Conservation (phyloP, 2,888 invertebrate species). For the Carpatolechia fugitivella region DNA sequence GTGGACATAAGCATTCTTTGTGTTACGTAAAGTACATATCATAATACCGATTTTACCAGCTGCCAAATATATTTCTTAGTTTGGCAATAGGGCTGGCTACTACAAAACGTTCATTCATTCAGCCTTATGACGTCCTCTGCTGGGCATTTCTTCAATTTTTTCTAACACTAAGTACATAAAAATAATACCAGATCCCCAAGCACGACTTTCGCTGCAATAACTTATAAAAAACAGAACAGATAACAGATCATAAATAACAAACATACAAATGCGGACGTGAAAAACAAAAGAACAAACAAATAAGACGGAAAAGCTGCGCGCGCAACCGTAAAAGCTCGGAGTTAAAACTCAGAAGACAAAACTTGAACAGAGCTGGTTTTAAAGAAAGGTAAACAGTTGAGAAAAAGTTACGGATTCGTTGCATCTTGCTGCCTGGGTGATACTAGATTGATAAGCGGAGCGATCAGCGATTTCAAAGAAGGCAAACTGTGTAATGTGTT, state of each 20-base stretch:
- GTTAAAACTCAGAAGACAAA: constrained; percentile 11
- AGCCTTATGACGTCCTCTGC: too few species aligned
- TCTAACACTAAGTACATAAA: too few species aligned
- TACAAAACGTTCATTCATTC: too few species aligned
- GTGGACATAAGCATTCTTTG: too few species aligned
- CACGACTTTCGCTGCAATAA: too few species aligned
- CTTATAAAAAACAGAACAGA: background rate
- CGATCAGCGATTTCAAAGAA: background rate
- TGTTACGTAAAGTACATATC: too few species aligned
- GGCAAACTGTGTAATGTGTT: too few species aligned
- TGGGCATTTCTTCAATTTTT: too few species aligned
- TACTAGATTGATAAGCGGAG: background rate
- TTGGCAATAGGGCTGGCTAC: too few species aligned
- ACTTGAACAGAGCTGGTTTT: constrained; percentile 15
- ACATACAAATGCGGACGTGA: background rate
- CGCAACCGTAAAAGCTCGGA: background rate
- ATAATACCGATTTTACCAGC: too few species aligned
- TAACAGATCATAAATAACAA: constrained; percentile 1
- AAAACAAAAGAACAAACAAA: background rate
- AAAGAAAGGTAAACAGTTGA: constrained; percentile 20
- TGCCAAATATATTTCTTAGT: too few species aligned
- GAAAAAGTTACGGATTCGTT: constrained; percentile 19
- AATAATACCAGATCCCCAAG: too few species aligned
- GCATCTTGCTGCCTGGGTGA: background rate
- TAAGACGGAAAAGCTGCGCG: background rate